Conservation (phyloP, 2,113 vertebrate species). For the Falcunculus frontatus region DNA sequence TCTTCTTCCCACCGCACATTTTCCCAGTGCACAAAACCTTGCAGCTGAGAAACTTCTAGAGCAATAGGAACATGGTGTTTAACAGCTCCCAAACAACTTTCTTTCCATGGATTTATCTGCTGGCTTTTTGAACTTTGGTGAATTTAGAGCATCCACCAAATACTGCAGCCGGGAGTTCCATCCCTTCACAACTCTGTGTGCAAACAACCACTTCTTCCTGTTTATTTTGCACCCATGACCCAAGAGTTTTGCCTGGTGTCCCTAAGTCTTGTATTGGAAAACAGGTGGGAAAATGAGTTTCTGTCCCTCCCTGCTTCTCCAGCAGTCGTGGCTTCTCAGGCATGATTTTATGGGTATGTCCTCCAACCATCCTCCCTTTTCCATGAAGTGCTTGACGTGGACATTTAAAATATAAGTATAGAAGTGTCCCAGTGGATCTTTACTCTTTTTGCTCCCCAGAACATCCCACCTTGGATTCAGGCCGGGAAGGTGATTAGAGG, state of each 20-base stretch:
- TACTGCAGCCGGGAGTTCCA: not conserved
- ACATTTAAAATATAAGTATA: not conserved
- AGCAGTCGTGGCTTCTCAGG: not conserved
- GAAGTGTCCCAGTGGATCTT: not conserved
- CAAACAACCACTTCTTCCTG: not conserved
- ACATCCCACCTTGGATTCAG: not conserved
- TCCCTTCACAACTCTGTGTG: fast-evolving
- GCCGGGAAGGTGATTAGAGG: not conserved
- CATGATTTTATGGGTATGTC: not conserved
- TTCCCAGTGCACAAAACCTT: not conserved
- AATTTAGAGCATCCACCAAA: not conserved
- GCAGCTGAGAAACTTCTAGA: not conserved
- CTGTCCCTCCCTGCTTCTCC: not conserved
- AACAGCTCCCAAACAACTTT: not conserved
- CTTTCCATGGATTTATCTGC: not conserved
- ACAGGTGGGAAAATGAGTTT: not conserved
- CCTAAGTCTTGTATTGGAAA: not conserved
- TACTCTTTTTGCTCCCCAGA: not conserved
- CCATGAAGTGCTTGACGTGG: not conserved
- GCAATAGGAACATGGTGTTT: not conserved
- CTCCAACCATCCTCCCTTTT: not conserved
- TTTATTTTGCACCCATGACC: not conserved
- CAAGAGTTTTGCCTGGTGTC: not conserved
- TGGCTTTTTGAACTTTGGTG: not conserved
- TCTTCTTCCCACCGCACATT: not conserved